A percentile compares a stretch with the other conserved stretches of the same genome.
phyloP scores from a whole-genome alignment of 2,888 invertebrate genomes.

The Sacculina carcini region DNA sequence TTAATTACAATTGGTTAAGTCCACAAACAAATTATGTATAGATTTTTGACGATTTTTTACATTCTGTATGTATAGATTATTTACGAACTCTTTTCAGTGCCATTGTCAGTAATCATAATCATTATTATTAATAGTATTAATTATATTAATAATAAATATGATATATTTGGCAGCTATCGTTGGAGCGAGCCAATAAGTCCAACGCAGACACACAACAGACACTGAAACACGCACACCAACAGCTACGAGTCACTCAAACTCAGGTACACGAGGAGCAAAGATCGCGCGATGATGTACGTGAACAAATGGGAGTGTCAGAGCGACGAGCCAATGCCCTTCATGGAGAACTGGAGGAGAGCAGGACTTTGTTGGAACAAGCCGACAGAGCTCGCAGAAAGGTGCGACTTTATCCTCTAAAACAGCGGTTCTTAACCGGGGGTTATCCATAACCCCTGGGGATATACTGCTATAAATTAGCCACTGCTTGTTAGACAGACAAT shows the following conservation, averaged over 20 bases:
- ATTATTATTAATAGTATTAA: no score
- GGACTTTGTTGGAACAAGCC: constrained; percentile 86
- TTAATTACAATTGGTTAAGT: no score
- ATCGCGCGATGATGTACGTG: constrained; percentile 86
- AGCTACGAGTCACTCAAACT: constrained; percentile 82
- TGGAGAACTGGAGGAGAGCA: constrained; percentile 93
- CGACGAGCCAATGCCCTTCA: constrained; percentile 88
- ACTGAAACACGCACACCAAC: constrained; percentile 43
- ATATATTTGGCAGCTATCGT: constrained; percentile 29
- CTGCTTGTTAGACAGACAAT: no score
- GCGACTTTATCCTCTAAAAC: constrained; percentile 26
- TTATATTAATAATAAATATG: no score
- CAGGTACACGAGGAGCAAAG: constrained; percentile 86
- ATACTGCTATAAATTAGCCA: no score
- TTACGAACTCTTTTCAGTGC: no score
- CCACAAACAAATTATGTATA: no score
- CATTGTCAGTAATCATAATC: no score
- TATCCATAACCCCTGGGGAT: no score
- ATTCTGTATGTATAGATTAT: no score
- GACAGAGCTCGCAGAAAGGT: constrained; percentile 94
- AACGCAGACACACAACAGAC: constrained; percentile 27
- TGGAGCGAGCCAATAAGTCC: constrained; percentile 28
- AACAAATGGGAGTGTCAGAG: constrained; percentile 89
- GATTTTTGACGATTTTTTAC: no score
- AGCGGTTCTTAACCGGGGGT: no score